These are phyloP conservation scores for Cacatua alba DNA, from an alignment of 2,113 vertebrate genomes.

Conservation along the genomic window DNA sequence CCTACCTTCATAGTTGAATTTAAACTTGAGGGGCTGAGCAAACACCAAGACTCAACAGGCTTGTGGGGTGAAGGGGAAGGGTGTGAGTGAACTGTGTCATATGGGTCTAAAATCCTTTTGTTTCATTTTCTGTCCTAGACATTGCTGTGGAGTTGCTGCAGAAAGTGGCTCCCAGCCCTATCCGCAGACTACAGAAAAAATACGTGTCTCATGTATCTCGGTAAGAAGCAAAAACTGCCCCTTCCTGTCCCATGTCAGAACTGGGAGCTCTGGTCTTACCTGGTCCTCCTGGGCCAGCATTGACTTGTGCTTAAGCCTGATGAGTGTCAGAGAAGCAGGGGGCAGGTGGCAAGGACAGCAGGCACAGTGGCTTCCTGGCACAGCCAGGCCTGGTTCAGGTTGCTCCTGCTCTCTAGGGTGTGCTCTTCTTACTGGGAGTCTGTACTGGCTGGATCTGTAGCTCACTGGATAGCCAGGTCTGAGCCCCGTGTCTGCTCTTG, in stretches of 20 bases:
- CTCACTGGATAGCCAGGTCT: neutral
- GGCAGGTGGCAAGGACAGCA: neutral
- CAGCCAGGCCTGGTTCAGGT: neutral
- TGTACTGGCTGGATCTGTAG: neutral
- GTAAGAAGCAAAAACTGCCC: constrained; percentile 70
- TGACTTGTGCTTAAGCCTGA: neutral
- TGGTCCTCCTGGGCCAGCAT: neutral
- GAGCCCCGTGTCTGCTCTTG: neutral
- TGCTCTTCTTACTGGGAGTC: neutral
- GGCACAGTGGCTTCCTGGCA: neutral
- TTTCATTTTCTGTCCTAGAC: constrained; percentile 76
- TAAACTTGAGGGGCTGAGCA: neutral
- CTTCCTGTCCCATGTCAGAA: neutral
- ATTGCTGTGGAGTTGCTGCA: constrained; percentile 97
- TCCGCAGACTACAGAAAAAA: constrained; percentile 94
- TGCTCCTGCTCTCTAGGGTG: neutral
- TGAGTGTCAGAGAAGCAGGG: neutral
- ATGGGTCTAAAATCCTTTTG: neutral
- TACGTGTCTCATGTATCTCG: constrained; percentile 94
- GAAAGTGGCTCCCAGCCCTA: constrained; percentile 95
- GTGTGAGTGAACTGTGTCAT: neutral
- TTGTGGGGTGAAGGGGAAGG: neutral
- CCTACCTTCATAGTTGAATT: neutral
- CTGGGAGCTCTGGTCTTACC: neutral
- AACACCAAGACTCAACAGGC: neutral